Evolutionary conservation across 2,797 vertebrate genomes (phyloP).

Genomic region (Anguilla anguilla): DNA sequence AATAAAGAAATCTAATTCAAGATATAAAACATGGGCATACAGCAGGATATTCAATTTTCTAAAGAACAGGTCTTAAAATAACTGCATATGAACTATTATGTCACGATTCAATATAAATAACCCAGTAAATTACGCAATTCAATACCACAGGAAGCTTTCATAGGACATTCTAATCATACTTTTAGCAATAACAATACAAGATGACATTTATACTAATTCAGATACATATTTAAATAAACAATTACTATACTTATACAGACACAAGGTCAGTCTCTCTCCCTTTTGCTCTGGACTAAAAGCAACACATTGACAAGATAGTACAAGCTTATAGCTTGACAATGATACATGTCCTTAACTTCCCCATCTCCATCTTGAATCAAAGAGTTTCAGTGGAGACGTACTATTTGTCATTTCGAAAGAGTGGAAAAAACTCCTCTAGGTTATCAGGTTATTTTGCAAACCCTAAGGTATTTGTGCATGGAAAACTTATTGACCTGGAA

Average conservation of each 20-base stretch:
- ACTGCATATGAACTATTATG: not conserved
- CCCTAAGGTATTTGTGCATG: slow-evolving; percentile 8
- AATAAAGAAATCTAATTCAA: not conserved
- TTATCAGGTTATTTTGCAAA: not conserved
- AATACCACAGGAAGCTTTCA: not conserved
- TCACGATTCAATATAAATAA: not conserved
- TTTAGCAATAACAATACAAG: slow-evolving; percentile 30
- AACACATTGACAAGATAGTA: not conserved
- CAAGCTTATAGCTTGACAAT: not conserved
- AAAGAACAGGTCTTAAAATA: not conserved
- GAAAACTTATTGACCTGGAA: slow-evolving; percentile 14
- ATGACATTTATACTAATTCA: slow-evolving; percentile 15
- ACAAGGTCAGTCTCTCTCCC: slow-evolving; percentile 43
- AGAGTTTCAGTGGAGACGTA: not conserved
- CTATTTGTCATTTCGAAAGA: not conserved
- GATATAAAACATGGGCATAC: not conserved
- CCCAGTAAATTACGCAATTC: not conserved
- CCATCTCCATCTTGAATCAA: not conserved
- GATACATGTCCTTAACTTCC: not conserved
- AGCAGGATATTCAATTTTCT: not conserved
- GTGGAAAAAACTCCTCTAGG: not conserved
- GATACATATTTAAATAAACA: slow-evolving; percentile 21
- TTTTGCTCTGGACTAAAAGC: not conserved
- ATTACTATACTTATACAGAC: slow-evolving; percentile 21
- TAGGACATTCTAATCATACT: not conserved